phyloP scores from a whole-genome alignment of 2,797 vertebrate species.

The Tympanoctomys barrerae region DNA sequence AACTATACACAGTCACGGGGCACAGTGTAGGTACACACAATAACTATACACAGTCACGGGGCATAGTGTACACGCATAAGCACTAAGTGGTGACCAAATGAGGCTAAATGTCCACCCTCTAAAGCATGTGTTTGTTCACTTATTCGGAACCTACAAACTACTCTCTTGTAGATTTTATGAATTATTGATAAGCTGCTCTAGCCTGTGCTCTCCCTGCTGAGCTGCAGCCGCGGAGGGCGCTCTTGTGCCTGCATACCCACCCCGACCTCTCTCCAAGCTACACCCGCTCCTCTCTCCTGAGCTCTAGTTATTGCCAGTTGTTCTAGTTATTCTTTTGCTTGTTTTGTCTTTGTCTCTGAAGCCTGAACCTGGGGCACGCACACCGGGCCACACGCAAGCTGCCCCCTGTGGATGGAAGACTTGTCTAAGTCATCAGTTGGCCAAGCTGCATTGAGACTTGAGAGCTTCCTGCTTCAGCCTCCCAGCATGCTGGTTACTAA shows the following conservation, averaged over 20 bases:
- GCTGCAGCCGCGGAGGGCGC: background rate
- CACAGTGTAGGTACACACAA: background rate
- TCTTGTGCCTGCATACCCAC: background rate
- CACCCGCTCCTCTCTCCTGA: rapidly evolving
- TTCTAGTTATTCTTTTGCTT: background rate
- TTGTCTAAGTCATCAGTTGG: background rate
- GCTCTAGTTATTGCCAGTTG: background rate
- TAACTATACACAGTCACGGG: background rate
- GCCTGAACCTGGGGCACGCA: background rate
- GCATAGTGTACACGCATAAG: too few relatives aligned
- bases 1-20: too few relatives aligned
- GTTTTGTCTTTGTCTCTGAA: background rate
- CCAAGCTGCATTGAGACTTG: background rate
- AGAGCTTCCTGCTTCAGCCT: too few relatives aligned
- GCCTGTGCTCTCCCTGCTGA: background rate
- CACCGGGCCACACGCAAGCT: too few relatives aligned
- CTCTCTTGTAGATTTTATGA: background rate
- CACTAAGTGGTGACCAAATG: background rate
- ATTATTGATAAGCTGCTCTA: background rate
- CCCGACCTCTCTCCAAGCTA: rapidly evolving
- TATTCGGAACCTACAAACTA: background rate
- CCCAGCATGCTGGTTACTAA: background rate
- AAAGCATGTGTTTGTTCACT: background rate
- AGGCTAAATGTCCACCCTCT: background rate
- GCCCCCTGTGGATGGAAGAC: too few relatives aligned